A percentile compares a stretch with the other conserved stretches of the same genome.
Conservation (phyloP, 2,888 invertebrate genomes). For the Steinernema hermaphroditum region DNA sequence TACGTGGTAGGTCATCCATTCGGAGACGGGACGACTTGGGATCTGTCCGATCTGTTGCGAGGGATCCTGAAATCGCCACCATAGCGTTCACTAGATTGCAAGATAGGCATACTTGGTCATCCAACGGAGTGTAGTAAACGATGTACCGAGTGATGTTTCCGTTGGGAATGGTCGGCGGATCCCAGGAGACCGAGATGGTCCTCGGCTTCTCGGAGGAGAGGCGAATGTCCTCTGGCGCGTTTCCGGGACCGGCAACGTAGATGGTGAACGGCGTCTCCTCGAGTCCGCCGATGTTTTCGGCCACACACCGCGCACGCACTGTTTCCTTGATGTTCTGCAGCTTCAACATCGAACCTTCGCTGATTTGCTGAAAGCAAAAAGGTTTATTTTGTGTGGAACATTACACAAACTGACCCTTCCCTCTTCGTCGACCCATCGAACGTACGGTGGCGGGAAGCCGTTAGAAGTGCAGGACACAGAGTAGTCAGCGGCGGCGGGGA, state of each 20-base stretch:
- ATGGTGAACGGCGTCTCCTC: conserved; percentile 58
- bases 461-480: conserved; percentile 56
- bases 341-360: conserved; percentile 53
- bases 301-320: conserved; percentile 56
- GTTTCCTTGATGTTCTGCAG: conserved; percentile 57
- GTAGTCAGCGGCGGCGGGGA: conserved; percentile 61
- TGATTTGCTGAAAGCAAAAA: conserved; percentile 49
- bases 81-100: neutral
- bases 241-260: conserved; percentile 63
- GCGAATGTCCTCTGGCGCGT: conserved; percentile 61
- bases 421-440: conserved; percentile 62
- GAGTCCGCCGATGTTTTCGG: conserved; percentile 61
- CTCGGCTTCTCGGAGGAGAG: conserved; percentile 59
- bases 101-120: conserved; percentile 54
- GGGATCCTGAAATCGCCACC: conserved; percentile 44
- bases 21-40: conserved; percentile 59
- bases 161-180: conserved; percentile 62
- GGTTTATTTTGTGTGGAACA: neutral
- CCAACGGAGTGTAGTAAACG: conserved; percentile 64
- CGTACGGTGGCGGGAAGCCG: conserved; percentile 60
- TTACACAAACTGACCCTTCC: conserved; percentile 54
- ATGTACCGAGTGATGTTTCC: conserved; percentile 65
- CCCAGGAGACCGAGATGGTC: conserved; percentile 60
- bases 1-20: conserved; percentile 59
- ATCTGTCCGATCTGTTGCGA: conserved; percentile 63